Evolutionary conservation across 2,888 invertebrate species (phyloP).

Genomic region (Coremacera marginata): DNA sequence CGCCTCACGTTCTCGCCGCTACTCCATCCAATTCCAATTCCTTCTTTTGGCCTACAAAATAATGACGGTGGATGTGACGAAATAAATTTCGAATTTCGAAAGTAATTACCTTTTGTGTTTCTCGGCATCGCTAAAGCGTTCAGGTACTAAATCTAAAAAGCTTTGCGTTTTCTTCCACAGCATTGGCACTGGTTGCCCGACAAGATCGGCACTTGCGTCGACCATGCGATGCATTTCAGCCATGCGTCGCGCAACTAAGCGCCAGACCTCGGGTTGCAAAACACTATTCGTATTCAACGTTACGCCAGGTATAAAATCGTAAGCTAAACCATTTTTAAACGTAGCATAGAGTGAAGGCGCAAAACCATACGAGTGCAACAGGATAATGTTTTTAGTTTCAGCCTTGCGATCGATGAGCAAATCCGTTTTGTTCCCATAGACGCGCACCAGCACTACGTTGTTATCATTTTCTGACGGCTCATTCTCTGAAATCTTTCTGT

Average conservation of each 20-base stretch:
- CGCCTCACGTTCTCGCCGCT: slow-evolving; percentile 37
- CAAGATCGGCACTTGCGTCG: slow-evolving; percentile 39
- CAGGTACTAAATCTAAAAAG: slow-evolving; percentile 82
- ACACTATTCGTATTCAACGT: slow-evolving; percentile 79
- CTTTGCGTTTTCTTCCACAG: slow-evolving; percentile 83
- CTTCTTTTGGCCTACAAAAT: slow-evolving; percentile 52
- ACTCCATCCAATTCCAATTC: slow-evolving; percentile 46
- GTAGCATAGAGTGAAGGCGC: slow-evolving; percentile 90
- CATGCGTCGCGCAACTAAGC: slow-evolving; percentile 84
- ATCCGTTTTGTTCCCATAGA: slow-evolving; percentile 95
- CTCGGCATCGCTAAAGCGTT: slow-evolving; percentile 75
- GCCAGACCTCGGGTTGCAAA: slow-evolving; percentile 76
- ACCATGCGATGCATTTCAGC: slow-evolving; percentile 83
- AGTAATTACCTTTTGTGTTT: slow-evolving; percentile 78
- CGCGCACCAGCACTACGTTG: slow-evolving; percentile 85
- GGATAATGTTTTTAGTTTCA: slow-evolving; percentile 77
- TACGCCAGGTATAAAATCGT: slow-evolving; percentile 87
- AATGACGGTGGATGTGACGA: slow-evolving; percentile 51
- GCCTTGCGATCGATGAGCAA: slow-evolving; percentile 89
- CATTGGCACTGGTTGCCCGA: slow-evolving; percentile 72
- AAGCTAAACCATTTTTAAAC: slow-evolving; percentile 94
- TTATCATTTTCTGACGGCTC: slow-evolving; percentile 48
- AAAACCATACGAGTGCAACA: slow-evolving; percentile 80
- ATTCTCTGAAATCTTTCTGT: neutral
- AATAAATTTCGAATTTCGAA: slow-evolving; percentile 43